phyloP scores from a whole-genome alignment of 2,113 vertebrate genomes.

The Gavialis gangeticus region DNA sequence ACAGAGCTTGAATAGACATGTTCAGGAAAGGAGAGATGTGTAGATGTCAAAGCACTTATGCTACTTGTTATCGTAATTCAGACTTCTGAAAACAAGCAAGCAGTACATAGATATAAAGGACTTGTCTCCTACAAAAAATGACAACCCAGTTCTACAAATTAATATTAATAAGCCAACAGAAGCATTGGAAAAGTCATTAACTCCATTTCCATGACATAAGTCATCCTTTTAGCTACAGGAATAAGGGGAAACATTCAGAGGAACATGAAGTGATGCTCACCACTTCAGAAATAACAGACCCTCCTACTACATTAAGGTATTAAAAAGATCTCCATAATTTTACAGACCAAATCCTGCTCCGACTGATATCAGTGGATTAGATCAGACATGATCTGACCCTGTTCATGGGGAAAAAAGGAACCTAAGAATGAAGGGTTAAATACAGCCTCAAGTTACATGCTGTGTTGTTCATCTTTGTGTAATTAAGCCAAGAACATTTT shows the following conservation, averaged over 20 bases:
- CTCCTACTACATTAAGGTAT: neutral
- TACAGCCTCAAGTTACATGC: neutral
- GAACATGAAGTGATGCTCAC: neutral
- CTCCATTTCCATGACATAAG: too few relatives aligned
- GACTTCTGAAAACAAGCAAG: too few relatives aligned
- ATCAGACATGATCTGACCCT: neutral
- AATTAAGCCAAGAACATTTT: neutral
- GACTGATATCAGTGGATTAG: neutral
- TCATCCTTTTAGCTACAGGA: neutral
- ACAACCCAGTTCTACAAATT: too few relatives aligned
- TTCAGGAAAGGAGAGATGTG: too few relatives aligned
- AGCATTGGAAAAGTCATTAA: too few relatives aligned
- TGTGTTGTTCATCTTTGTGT: neutral
- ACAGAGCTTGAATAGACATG: too few relatives aligned
- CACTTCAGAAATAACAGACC: neutral
- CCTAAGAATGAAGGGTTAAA: neutral
- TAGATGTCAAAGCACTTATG: too few relatives aligned
- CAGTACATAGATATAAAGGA: too few relatives aligned
- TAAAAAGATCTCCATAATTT: neutral
- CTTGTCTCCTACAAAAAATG: too few relatives aligned
- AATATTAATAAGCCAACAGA: too few relatives aligned
- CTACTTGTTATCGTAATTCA: too few relatives aligned
- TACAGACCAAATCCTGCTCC: constrained; percentile 13
- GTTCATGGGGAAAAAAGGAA: neutral
- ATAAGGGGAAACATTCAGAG: too few relatives aligned